These are phyloP conservation scores for Catonia carolina DNA, from an alignment of 2,888 invertebrate genomes.

Conservation along the genomic window DNA sequence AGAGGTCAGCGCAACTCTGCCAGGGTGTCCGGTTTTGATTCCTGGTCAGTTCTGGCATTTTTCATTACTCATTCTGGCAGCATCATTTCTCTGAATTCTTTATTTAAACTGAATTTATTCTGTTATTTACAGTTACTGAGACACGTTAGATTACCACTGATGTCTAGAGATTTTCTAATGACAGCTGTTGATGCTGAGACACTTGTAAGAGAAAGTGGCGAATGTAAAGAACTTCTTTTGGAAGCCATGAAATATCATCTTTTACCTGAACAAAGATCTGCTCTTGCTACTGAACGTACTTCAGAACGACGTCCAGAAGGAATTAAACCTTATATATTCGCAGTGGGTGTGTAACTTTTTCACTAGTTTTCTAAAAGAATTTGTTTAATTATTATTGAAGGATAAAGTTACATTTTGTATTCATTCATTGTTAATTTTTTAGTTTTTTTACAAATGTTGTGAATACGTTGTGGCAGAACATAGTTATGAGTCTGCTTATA, in stretches of 20 bases:
- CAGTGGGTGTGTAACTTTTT: slow-evolving; percentile 43
- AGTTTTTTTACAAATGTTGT: neutral
- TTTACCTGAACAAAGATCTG: slow-evolving; percentile 57
- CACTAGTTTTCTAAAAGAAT: neutral
- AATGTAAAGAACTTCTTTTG: slow-evolving; percentile 56
- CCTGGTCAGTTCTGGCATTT: too few relatives aligned
- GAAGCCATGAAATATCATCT: slow-evolving; percentile 67
- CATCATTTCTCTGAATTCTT: too few relatives aligned
- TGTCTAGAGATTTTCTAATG: slow-evolving; percentile 59
- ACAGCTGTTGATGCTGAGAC: slow-evolving; percentile 59
- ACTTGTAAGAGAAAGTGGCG: slow-evolving; percentile 55
- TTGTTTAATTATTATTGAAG: neutral
- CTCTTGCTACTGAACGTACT: slow-evolving; percentile 55
- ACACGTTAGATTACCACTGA: slow-evolving; percentile 56
- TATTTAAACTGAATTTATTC: too few relatives aligned
- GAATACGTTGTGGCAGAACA: neutral
- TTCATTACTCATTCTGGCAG: too few relatives aligned
- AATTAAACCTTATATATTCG: slow-evolving; percentile 58
- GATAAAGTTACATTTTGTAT: neutral
- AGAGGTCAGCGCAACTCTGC: too few relatives aligned
- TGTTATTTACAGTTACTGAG: slow-evolving; percentile 52
- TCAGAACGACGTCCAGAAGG: slow-evolving; percentile 59
- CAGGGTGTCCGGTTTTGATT: too few relatives aligned
- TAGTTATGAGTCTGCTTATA: too few relatives aligned
- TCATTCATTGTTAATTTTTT: too few relatives aligned